Conservation (phyloP, 2,113 vertebrate species). For the Microcebus griseorufus region DNA sequence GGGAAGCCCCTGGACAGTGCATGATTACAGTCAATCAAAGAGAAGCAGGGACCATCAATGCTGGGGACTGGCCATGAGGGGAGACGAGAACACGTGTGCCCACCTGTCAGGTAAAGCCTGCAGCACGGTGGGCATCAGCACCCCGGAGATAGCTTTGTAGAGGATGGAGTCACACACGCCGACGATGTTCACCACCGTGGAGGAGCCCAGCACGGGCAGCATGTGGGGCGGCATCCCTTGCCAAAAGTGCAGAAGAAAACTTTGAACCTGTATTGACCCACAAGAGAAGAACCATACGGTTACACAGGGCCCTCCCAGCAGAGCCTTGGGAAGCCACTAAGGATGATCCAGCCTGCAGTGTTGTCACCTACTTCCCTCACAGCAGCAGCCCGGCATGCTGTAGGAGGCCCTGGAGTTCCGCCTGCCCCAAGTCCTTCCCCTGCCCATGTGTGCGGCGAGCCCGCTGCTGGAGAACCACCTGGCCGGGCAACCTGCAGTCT, state of each 20-base stretch:
- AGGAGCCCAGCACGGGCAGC: slow-evolving; percentile 96
- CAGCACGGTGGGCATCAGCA: slow-evolving; percentile 98
- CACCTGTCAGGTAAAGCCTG: slow-evolving; percentile 99
- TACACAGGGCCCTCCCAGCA: background rate
- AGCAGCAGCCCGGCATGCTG: background rate
- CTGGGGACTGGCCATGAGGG: background rate
- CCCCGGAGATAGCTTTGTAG: slow-evolving; percentile 99
- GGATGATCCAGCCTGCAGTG: accelerated
- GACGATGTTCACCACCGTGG: slow-evolving; percentile 97
- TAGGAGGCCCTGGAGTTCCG: background rate
- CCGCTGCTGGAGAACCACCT: background rate
- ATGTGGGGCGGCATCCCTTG: slow-evolving; percentile 99
- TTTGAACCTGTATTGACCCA: slow-evolving; percentile 92
- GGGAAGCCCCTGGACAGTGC: background rate
- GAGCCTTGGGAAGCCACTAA: background rate
- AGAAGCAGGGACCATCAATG: background rate
- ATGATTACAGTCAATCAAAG: background rate
- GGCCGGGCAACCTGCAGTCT: background rate
- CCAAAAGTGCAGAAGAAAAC: slow-evolving; percentile 99
- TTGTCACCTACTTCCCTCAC: background rate
- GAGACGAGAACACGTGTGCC: slow-evolving; percentile 11
- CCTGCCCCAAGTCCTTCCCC: background rate
- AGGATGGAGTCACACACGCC: slow-evolving; percentile 99
- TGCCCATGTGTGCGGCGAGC: accelerated
- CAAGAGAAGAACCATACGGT: slow-evolving; percentile 13